phyloP scores from a whole-genome alignment of 1,140 invertebrate genomes.

The Brachionus rotundiformis region DNA sequence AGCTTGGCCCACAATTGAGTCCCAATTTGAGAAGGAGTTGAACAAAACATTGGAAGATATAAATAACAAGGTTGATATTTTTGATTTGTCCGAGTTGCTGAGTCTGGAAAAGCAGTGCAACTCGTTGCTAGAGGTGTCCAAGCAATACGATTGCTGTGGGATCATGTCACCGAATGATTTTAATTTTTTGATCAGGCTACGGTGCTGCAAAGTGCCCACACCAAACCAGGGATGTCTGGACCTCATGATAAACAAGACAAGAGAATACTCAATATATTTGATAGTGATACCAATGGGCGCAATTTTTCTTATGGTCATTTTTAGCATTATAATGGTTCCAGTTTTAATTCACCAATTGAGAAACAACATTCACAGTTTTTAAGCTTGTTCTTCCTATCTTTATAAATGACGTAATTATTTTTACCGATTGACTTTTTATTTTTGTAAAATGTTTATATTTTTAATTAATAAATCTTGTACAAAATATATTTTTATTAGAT shows the following conservation, averaged over 20 bases:
- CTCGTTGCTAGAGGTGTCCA: slow-evolving; percentile 11
- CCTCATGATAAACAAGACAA: not conserved
- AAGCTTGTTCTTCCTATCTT: not conserved
- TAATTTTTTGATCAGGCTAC: not conserved
- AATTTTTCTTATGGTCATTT: slow-evolving; percentile 9
- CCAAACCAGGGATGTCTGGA: not conserved
- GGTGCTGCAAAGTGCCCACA: slow-evolving; percentile 4
- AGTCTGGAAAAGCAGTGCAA: slow-evolving; percentile 6
- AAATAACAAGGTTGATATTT: not conserved
- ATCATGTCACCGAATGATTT: slow-evolving; percentile 25
- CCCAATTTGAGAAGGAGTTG: not conserved
- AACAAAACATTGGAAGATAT: slow-evolving; percentile 18
- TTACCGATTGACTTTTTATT: too few species aligned
- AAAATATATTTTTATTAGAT: too few species aligned
- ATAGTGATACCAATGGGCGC: not conserved
- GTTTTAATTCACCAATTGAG: slow-evolving; percentile 10
- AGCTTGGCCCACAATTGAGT: not conserved
- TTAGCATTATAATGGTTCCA: not conserved
- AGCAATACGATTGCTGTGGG: slow-evolving; percentile 17
- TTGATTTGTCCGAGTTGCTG: slow-evolving; percentile 23
- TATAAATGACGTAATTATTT: not conserved
- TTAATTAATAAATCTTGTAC: too few species aligned
- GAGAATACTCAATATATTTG: not conserved
- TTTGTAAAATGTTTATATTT: too few species aligned
- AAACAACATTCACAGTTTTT: not conserved